These are phyloP conservation scores for Isurus oxyrinchus DNA, from an alignment of 2,113 vertebrate species.

Conservation along the genomic window DNA sequence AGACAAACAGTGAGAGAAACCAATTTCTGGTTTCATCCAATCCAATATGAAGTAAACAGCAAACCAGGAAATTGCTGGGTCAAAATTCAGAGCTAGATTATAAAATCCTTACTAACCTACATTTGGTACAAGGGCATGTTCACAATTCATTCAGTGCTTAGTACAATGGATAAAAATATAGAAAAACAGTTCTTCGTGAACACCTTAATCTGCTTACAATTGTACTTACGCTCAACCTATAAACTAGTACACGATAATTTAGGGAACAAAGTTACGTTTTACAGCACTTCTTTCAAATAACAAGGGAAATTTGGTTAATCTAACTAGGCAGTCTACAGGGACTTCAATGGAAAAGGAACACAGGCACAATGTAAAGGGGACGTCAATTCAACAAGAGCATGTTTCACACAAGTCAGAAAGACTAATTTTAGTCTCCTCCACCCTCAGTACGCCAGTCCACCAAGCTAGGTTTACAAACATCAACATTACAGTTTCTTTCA, in stretches of 20 bases:
- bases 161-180: neutral
- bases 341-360: neutral
- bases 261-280: neutral
- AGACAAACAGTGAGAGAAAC: neutral
- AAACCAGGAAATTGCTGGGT: neutral
- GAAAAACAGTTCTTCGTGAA: neutral
- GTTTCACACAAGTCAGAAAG: too few relatives aligned
- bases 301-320: neutral
- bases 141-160: neutral
- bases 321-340: neutral
- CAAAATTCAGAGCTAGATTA: neutral
- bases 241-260: too few relatives aligned
- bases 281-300: neutral
- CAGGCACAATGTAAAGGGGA: neutral
- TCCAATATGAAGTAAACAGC: neutral
- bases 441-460: neutral
- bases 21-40: neutral
- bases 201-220: neutral
- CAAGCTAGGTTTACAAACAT: neutral
- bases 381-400: neutral
- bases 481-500: neutral
- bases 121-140: neutral
- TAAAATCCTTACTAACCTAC: neutral
- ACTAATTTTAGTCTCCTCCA: neutral
- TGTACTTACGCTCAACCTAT: neutral